These are phyloP conservation scores for Dryobates pubescens DNA, from an alignment of 2,797 vertebrate species.

Conservation along the genomic window DNA sequence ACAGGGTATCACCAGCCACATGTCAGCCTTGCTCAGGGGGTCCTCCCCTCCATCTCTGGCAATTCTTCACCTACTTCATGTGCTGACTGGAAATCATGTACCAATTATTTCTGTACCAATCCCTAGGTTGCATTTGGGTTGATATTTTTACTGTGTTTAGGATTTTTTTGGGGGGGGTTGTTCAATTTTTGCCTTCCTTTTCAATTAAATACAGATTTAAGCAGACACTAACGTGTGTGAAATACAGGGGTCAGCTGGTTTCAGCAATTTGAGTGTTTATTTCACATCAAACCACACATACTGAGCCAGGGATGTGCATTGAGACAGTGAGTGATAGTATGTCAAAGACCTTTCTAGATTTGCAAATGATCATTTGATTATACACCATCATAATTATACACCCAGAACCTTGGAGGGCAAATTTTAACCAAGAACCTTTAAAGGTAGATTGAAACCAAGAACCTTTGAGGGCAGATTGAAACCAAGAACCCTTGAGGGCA, in stretches of 20 bases:
- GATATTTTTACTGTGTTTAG: too few species aligned
- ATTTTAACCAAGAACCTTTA: too few species aligned
- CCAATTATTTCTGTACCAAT: neutral
- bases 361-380: neutral
- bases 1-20: conserved; percentile 43
- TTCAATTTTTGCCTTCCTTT: too few species aligned
- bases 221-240: neutral
- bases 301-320: neutral
- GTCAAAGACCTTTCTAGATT: neutral
- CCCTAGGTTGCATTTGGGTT: neutral
- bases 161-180: too few species aligned
- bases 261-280: neutral
- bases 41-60: neutral
- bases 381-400: neutral
- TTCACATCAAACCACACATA: neutral
- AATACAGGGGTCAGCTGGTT: neutral
- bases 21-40: conserved; percentile 24
- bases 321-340: neutral
- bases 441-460: too few species aligned
- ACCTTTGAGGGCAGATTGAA: too few species aligned
- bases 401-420: too few species aligned
- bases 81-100: neutral
- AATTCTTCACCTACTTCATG: neutral
- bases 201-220: neutral
- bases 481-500: too few species aligned